Base-by-base conservation (phyloP, 2,888 invertebrate genomes). In the Meloe dianella region DNA sequence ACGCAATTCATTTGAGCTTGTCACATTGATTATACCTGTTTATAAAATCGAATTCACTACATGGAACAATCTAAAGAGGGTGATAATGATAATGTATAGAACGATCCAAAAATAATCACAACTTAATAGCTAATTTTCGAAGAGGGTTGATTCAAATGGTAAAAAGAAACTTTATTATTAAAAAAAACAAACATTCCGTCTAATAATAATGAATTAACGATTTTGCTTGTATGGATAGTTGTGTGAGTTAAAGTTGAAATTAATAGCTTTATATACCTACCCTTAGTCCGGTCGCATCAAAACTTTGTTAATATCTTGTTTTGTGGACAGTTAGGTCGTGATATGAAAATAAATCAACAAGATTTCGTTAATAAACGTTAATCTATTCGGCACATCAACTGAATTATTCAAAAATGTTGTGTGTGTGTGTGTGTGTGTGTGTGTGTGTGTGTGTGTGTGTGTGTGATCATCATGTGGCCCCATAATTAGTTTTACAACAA, bases 291-390 rank as follows among this genome's bases (percentile, higher is more conserved):
- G 69, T 69, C 69, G 72, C 69, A 70, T 71, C 70, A 71, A 77
- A 79, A 79, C 78, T 79, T 79, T 79, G 79, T 79, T 79, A 79
- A 79, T 79, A 79, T 79, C 78, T 78, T 77, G 78, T 77, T 77
- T 77, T 76, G 77, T 72, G 73, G 73, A 69, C 73, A 73, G 71
- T 67, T 41, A 57, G 62, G 72, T 73, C 78, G 77, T 78, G 78
- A 77, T 75, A 73, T 70, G 78, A 76, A 78, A 78, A 75, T 75
- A 68, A 77, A 78, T 76, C 71, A 64, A 68, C 60, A 41, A 41
- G 14, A 35, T 35, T 35, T 68, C 54, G 24, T 56, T 38, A 57
- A n/a, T n/a, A n/a, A n/a, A 58, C 67, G 59, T 29, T 32, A 30
- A 22, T 32, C 2, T 59, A 63, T 63, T 66, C 63, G 63, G 60